Conservation (phyloP, 2,888 invertebrate species). For the Hoplodrina blanda region DNA sequence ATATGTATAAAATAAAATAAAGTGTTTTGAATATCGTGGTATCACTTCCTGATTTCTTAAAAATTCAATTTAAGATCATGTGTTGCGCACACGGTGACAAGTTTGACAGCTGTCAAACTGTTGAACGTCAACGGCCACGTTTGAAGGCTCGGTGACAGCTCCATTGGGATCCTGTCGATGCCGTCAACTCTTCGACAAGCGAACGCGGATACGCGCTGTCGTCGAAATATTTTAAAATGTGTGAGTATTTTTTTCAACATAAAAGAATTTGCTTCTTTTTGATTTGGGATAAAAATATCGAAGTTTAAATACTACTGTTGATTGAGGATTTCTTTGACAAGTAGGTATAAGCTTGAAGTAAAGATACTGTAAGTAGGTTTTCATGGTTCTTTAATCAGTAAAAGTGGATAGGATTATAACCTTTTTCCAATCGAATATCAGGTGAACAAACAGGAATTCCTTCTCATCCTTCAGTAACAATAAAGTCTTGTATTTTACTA, state of each 20-base stretch:
- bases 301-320: constrained; percentile 15
- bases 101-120: constrained; percentile 53
- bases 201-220: constrained; percentile 61
- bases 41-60: constrained; percentile 31
- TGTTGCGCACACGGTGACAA: constrained; percentile 41
- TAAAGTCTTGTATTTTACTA: constrained; percentile 3
- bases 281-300: constrained; percentile 2
- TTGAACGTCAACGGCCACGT: constrained; percentile 36
- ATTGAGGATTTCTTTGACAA: constrained; percentile 15
- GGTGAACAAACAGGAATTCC: constrained; percentile 3
- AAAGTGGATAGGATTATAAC: too few species aligned
- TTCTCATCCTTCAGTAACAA: background rate
- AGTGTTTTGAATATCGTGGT: background rate
- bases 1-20: background rate
- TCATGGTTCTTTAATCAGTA: background rate
- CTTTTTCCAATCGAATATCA: background rate
- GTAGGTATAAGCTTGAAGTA: background rate
- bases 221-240: constrained; percentile 40
- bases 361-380: background rate
- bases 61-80: constrained; percentile 37
- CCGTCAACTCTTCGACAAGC: constrained; percentile 39
- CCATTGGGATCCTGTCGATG: constrained; percentile 41
- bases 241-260: constrained; percentile 13
- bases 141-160: constrained; percentile 59
- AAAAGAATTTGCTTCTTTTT: constrained; percentile 21